Evolutionary conservation across 2,888 invertebrate genomes (phyloP).

Genomic region (Aspidiotus destructor): DNA sequence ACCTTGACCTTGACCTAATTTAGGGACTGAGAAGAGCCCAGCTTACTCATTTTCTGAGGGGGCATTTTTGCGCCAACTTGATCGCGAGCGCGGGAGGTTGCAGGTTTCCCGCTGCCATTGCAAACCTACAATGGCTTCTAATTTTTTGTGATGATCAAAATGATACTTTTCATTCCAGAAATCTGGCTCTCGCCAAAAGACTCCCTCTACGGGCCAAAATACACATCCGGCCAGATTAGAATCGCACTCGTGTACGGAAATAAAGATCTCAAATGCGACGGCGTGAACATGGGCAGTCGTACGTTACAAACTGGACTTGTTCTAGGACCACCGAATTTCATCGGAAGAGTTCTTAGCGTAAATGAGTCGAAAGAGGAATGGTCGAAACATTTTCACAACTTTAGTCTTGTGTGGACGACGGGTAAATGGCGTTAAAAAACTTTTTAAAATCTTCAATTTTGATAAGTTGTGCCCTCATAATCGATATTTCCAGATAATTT

Average conservation of each 20-base stretch:
- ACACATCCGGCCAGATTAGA: slow-evolving; percentile 46
- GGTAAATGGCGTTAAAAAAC: slow-evolving; percentile 35
- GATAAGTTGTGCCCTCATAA: too few relatives aligned
- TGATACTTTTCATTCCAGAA: slow-evolving; percentile 39
- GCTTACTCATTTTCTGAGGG: too few relatives aligned
- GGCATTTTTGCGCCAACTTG: too few relatives aligned
- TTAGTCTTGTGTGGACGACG: slow-evolving; percentile 47
- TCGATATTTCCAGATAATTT: slow-evolving; percentile 8
- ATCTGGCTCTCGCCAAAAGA: slow-evolving; percentile 42
- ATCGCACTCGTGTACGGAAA: slow-evolving; percentile 46
- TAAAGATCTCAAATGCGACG: slow-evolving; percentile 30
- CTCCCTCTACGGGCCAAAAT: slow-evolving; percentile 39
- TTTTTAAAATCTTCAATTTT: too few relatives aligned
- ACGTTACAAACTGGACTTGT: slow-evolving; percentile 41
- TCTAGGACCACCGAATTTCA: slow-evolving; percentile 36
- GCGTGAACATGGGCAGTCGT: slow-evolving; percentile 38
- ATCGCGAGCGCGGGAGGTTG: too few relatives aligned
- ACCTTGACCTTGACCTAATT: too few relatives aligned
- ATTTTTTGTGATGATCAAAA: too few relatives aligned
- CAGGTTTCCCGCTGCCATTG: too few relatives aligned
- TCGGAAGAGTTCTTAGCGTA: slow-evolving; percentile 38
- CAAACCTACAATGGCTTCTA: too few relatives aligned
- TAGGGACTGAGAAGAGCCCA: too few relatives aligned
- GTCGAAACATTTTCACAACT: slow-evolving; percentile 46
- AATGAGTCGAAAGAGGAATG: slow-evolving; percentile 37